phyloP scores from a whole-genome alignment of 2,113 vertebrate genomes.

The Nothocercus nigrocapillus region DNA sequence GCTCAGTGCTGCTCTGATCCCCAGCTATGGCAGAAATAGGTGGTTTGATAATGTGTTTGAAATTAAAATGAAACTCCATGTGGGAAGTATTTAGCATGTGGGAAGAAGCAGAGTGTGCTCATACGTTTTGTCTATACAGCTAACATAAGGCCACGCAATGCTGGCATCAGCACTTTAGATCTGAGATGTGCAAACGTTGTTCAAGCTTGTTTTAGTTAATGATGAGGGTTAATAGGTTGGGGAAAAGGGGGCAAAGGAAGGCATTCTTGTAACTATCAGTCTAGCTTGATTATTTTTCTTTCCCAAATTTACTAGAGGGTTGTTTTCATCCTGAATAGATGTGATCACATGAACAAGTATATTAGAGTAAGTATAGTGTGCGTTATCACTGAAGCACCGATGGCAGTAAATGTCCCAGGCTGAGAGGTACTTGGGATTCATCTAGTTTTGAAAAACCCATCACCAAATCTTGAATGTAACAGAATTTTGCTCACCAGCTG shows the following conservation, averaged over 20 bases:
- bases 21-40: neutral
- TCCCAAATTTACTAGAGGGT: neutral
- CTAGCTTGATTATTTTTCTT: accelerated
- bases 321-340: neutral
- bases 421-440: neutral
- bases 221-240: neutral
- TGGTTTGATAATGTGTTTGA: neutral
- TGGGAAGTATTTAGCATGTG: neutral
- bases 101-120: neutral
- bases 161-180: neutral
- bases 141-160: neutral
- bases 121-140: neutral
- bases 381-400: neutral
- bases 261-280: neutral
- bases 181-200: accelerated
- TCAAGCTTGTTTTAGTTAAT: neutral
- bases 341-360: neutral
- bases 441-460: neutral
- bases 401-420: neutral
- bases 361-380: neutral
- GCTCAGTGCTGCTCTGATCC: neutral
- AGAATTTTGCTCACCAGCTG: neutral
- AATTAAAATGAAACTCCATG: neutral
- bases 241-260: neutral
- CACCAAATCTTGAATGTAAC: neutral